Base-by-base conservation (phyloP, 1,140 invertebrate species). In the Bombus sylvicola region DNA sequence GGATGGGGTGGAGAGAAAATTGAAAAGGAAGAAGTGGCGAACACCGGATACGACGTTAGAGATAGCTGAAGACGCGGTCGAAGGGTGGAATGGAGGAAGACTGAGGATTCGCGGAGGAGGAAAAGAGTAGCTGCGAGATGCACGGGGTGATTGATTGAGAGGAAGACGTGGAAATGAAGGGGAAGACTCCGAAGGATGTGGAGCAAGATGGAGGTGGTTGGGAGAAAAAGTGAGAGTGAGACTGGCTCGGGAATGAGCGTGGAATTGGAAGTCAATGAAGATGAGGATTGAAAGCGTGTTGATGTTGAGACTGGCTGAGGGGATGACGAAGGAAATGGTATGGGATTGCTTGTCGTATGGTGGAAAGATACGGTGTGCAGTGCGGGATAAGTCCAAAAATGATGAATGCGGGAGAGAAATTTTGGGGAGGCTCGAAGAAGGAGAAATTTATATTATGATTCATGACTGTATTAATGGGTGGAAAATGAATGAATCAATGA, bases 21-120 rank as follows among this genome's bases (percentile, higher is more conserved):
- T 85, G 83, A 85, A 85, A 73, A 34, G 83, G 68, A 80, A 80
- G 76, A 80, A 80, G 68, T n/a, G 77, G 76, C 41, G 57, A 79
- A 39, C 74, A 25, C 37, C 10, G 43, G 71, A 82, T 81, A 64
- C 69, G 22, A 12, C 53, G 80, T 39, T 53, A 22, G 41, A 68
- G 43, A 77, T 77, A 74, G 37, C 43, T 39, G 53, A 31, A 25
- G 74, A 77, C 34, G 25, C 9, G 18, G n/a, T 13, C 12, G 37
- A 9, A 5, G 8, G 15, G 9, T 3, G 0, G 18, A 3, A 25
- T 10, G 28, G 9, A 18, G 41, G 41, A 74, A 39, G 53, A 12
- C 25, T 1, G 31, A 43, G 41, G 10, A 62, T 62, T n/a, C 28
- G 59, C 0, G 37, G n/a, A 34, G 2, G 18, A 9, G n/a, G 66